Evolutionary conservation across 2,113 vertebrate genomes (phyloP).

Genomic region (Gracilinanus agilis): DNA sequence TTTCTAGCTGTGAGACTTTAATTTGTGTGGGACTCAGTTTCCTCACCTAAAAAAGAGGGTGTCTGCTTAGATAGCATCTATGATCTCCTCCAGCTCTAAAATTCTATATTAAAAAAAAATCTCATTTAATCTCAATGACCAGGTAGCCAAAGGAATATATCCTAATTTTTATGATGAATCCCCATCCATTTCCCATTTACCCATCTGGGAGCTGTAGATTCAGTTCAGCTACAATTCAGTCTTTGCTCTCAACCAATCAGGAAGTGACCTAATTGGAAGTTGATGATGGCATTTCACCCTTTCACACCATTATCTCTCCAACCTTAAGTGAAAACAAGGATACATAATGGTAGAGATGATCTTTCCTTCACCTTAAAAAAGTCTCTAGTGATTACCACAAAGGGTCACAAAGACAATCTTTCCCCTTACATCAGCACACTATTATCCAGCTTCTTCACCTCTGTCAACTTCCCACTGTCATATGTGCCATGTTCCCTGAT

Average conservation of each 20-base stretch:
- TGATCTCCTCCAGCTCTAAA: neutral
- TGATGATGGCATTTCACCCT: neutral
- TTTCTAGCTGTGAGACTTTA: neutral
- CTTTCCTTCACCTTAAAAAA: neutral
- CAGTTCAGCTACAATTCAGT: neutral
- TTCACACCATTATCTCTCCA: neutral
- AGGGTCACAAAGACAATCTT: neutral
- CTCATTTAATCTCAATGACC: neutral
- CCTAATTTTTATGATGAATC: neutral
- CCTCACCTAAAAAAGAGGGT: neutral
- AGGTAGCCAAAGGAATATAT: neutral
- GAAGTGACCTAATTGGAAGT: neutral
- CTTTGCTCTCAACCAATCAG: neutral
- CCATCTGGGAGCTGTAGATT: neutral
- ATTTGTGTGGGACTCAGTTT: neutral
- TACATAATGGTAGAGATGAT: neutral
- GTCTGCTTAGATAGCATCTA: neutral
- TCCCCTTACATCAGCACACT: neutral
- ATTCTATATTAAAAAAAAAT: neutral
- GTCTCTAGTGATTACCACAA: neutral
- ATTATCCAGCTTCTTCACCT: neutral
- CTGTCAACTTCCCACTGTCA: neutral
- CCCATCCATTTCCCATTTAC: neutral
- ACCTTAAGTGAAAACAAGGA: neutral
- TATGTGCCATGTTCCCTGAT: neutral